Conservation (phyloP, 2,888 invertebrate species). For the Eurois occulta region DNA sequence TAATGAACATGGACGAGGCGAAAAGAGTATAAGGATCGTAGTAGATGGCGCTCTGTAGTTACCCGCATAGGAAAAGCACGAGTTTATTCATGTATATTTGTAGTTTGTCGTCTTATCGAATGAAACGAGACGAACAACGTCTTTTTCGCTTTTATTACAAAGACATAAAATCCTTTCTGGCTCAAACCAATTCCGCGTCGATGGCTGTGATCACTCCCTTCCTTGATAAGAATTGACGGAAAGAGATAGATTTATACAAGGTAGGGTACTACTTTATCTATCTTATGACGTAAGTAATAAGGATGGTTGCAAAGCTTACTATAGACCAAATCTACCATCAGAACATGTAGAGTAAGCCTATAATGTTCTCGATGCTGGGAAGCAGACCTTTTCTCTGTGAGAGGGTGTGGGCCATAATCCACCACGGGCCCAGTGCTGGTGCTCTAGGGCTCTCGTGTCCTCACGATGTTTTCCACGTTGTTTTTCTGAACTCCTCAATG, state of each 20-base stretch:
- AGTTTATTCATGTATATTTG: too few relatives aligned
- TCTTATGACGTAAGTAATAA: not conserved
- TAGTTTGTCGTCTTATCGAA: too few relatives aligned
- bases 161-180: not conserved
- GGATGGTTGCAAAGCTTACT: conserved; percentile 2
- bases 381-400: not conserved
- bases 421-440: not conserved
- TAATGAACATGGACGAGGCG: not conserved
- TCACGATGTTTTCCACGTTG: too few relatives aligned
- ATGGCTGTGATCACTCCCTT: not conserved
- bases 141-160: not conserved
- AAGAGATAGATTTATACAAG: conserved; percentile 13
- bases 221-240: conserved; percentile 8
- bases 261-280: conserved; percentile 8
- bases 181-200: not conserved
- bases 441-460: too few relatives aligned
- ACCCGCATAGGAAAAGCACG: not conserved
- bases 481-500: not conserved
- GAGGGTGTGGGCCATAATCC: not conserved
- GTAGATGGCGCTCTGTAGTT: not conserved
- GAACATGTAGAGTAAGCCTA: not conserved
- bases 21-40: not conserved
- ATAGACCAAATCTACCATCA: conserved; percentile 14
- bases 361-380: not conserved
- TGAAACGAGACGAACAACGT: not conserved